Evolutionary conservation across 2,113 vertebrate species (phyloP).

Genomic region (Charadrius vociferus): DNA sequence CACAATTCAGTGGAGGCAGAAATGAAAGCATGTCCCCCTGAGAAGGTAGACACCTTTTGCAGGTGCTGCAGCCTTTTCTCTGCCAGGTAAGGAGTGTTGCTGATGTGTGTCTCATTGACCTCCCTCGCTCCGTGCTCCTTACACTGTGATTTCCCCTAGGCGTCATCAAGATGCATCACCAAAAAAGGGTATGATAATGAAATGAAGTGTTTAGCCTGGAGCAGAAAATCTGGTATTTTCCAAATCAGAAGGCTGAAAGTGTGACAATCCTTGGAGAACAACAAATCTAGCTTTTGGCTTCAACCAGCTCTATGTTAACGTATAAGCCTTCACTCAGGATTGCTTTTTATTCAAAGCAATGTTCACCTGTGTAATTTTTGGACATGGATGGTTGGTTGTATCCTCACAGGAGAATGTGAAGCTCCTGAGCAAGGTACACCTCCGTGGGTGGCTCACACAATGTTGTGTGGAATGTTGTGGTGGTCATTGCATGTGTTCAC

Average conservation of each 20-base stretch:
- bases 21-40: constrained; percentile 20
- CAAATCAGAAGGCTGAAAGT: neutral
- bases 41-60: neutral
- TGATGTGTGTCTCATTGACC: neutral
- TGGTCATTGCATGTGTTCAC: fast-evolving
- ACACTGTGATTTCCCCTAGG: neutral
- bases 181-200: neutral
- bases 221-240: constrained; percentile 13
- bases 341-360: neutral
- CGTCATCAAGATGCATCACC: neutral
- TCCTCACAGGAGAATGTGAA: neutral
- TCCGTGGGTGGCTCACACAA: neutral
- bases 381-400: neutral
- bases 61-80: neutral
- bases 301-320: neutral
- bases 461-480: neutral
- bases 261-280: neutral
- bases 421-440: neutral
- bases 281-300: neutral
- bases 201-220: neutral
- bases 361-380: neutral
- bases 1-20: constrained; percentile 28
- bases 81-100: neutral
- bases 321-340: neutral
- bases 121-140: neutral